Percentiles rank a stretch among this genome's conserved stretches.
These are phyloP conservation scores for Nephila pilipes DNA, from an alignment of 1,140 invertebrate species.

Conservation along the genomic window DNA sequence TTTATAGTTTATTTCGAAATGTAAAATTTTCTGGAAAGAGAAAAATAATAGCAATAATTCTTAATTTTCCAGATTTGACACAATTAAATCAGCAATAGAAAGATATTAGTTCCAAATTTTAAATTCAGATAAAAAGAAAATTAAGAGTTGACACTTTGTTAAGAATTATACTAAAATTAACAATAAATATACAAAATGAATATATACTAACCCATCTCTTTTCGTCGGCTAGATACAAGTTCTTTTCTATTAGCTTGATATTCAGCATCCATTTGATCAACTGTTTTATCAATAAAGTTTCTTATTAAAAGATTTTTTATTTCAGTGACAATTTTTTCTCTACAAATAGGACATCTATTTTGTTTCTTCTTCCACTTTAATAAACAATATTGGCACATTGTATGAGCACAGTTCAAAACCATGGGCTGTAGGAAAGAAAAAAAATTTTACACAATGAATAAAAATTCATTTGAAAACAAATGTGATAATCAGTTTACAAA, in stretches of 20 bases:
- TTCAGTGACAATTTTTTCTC: background rate
- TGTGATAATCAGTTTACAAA: too few species aligned
- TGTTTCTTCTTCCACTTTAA: slow-evolving; percentile 35
- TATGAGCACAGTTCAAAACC: slow-evolving; percentile 7
- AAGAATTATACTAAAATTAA: too few species aligned
- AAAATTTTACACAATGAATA: too few species aligned
- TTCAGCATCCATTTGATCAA: background rate
- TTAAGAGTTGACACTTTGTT: too few species aligned
- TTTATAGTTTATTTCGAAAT: too few species aligned
- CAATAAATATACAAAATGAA: background rate
- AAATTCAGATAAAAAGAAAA: too few species aligned
- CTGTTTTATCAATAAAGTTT: background rate
- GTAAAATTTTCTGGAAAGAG: too few species aligned
- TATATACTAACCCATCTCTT: background rate
- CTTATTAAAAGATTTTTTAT: background rate
- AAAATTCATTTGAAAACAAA: background rate
- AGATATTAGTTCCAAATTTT: too few species aligned
- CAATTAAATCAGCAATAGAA: too few species aligned
- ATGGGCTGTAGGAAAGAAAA: background rate
- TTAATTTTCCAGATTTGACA: too few species aligned
- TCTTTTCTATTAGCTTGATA: background rate
- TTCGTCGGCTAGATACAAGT: background rate
- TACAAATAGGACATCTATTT: slow-evolving; percentile 32
- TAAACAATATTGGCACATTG: slow-evolving; percentile 37
- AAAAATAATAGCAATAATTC: too few species aligned